Evolutionary conservation across 2,797 vertebrate species (phyloP).

Genomic region (Lacerta viridis): DNA sequence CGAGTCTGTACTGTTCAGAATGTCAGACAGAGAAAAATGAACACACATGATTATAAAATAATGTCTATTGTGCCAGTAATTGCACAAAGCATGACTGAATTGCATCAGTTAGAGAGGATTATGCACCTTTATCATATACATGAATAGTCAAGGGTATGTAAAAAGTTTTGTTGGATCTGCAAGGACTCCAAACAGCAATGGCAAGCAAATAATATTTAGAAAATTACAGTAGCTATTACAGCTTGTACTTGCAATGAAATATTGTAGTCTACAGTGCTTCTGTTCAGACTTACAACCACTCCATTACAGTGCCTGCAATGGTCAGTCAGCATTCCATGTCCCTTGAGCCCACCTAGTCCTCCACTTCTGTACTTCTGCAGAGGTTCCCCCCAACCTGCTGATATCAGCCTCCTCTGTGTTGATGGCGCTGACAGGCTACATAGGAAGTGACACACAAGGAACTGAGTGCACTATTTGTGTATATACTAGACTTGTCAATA

Average conservation of each 20-base stretch:
- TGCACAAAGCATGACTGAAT: neutral
- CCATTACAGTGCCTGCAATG: neutral
- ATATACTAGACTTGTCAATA: slow-evolving; percentile 33
- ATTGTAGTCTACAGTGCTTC: too few species aligned
- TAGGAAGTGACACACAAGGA: neutral
- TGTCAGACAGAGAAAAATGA: neutral
- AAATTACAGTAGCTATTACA: slow-evolving; percentile 37
- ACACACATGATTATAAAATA: neutral
- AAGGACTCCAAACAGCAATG: slow-evolving; percentile 42
- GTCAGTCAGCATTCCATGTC: neutral
- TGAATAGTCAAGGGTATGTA: neutral
- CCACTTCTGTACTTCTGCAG: neutral
- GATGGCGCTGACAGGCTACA: neutral
- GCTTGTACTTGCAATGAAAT: too few species aligned
- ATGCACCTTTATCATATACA: neutral
- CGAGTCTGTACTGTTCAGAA: neutral
- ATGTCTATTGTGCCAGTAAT: neutral
- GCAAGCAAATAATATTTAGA: slow-evolving; percentile 54
- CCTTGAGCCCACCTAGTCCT: neutral
- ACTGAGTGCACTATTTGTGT: neutral
- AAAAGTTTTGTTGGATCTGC: slow-evolving; percentile 16
- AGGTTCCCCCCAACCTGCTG: neutral
- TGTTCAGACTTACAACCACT: neutral
- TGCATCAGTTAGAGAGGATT: neutral
- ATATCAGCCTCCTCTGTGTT: neutral